Conservation (phyloP, 2,113 vertebrate genomes). For the Malurus alboscapulatus region DNA sequence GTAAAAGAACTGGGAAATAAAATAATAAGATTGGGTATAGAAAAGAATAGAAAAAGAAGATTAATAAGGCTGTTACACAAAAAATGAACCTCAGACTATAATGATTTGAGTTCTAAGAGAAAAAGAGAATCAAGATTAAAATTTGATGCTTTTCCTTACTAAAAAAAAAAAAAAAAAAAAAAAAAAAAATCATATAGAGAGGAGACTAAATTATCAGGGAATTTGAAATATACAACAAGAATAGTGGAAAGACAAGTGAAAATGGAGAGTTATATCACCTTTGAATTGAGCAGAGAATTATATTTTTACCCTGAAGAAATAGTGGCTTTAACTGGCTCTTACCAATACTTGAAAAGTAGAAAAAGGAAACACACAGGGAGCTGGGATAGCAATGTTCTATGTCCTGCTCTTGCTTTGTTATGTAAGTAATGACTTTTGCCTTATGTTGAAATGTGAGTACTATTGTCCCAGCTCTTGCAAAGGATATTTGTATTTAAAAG, state of each 20-base stretch:
- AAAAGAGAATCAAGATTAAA: not conserved
- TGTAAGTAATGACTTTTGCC: not conserved
- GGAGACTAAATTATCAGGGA: not conserved
- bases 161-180: too few relatives aligned
- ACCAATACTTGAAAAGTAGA: not conserved
- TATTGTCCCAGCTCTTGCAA: not conserved
- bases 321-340: not conserved
- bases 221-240: not conserved
- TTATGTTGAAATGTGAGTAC: not conserved
- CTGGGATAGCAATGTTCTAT: not conserved
- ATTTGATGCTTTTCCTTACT: not conserved
- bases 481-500: not conserved
- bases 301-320: not conserved
- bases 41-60: not conserved
- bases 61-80: not conserved
- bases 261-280: not conserved
- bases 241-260: not conserved
- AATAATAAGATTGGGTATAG: accelerated
- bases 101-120: not conserved
- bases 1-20: not conserved
- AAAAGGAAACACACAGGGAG: not conserved
- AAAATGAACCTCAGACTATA: not conserved
- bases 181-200: not conserved
- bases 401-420: not conserved
- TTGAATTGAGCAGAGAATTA: not conserved